phyloP scores from a whole-genome alignment of 1,140 invertebrate species.

The Homarus americanus region DNA sequence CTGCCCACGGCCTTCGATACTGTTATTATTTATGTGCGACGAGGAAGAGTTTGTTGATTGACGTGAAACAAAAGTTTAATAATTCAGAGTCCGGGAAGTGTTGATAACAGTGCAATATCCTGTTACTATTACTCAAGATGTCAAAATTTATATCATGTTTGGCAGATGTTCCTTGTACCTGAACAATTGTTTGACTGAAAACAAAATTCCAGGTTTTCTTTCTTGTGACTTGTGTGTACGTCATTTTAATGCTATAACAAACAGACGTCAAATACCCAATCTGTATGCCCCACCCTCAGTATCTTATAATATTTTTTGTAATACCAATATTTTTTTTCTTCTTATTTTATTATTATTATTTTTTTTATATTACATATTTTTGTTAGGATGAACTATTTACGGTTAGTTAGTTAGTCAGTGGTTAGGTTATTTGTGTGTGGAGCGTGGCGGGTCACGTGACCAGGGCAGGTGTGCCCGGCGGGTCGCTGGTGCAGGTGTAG shows the following conservation, averaged over 20 bases:
- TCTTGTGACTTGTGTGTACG: neutral
- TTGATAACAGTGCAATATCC: slow-evolving; percentile 43
- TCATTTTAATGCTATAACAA: neutral
- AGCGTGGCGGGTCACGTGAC: neutral
- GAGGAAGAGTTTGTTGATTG: neutral
- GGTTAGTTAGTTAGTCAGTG: slow-evolving; percentile 58
- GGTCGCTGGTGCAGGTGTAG: neutral
- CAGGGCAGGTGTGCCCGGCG: neutral
- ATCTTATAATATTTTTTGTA: neutral
- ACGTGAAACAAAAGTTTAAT: neutral
- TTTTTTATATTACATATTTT: slow-evolving; percentile 8
- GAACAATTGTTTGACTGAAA: slow-evolving; percentile 42
- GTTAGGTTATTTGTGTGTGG: slow-evolving; percentile 49
- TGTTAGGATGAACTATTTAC: slow-evolving; percentile 47
- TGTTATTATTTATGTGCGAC: neutral
- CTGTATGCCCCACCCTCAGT: neutral
- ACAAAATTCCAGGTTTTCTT: slow-evolving; percentile 53
- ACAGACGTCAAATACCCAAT: too few species aligned
- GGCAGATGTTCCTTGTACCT: slow-evolving; percentile 53
- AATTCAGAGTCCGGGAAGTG: slow-evolving; percentile 2
- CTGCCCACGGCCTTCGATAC: neutral
- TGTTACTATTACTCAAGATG: slow-evolving; percentile 23
- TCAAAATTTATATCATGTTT: slow-evolving; percentile 23
- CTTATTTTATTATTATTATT: too few species aligned
- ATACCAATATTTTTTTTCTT: neutral